These are phyloP conservation scores for Gobio occitaniae DNA, from an alignment of 2,797 vertebrate genomes.

Conservation along the genomic window DNA sequence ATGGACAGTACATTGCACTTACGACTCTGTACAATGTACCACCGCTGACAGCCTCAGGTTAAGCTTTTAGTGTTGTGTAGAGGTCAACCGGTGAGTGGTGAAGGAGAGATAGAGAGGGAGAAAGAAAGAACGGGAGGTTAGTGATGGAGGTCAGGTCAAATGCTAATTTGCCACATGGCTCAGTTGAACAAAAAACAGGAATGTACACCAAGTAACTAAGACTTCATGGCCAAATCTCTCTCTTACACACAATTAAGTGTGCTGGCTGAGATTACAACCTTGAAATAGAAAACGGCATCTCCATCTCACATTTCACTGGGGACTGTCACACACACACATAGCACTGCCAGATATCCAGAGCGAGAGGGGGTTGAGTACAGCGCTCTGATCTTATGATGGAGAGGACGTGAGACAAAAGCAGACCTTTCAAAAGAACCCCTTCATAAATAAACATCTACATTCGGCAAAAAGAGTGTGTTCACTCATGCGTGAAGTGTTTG, in stretches of 20 bases:
- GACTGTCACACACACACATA: constrained; percentile 40
- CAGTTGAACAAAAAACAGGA: constrained; percentile 35
- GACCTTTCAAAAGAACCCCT: constrained; percentile 36
- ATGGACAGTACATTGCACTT: constrained; percentile 17
- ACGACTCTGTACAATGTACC: constrained; percentile 19
- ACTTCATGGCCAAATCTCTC: constrained; percentile 20
- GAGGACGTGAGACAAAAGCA: constrained; percentile 25
- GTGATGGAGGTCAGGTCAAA: constrained; percentile 44
- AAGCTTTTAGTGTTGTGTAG: constrained; percentile 39
- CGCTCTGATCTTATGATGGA: constrained; percentile 36
- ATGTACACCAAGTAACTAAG: constrained; percentile 31
- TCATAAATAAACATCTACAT: constrained; percentile 48
- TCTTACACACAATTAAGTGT: constrained; percentile 14
- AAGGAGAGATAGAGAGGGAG: constrained; percentile 9
- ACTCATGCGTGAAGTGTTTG: constrained; percentile 27
- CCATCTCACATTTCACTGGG: constrained; percentile 57
- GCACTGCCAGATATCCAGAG: constrained; percentile 21
- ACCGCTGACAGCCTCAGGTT: constrained; percentile 17
- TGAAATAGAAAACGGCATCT: constrained; percentile 64
- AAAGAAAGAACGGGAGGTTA: neutral
- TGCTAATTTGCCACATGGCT: constrained; percentile 45
- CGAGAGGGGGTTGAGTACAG: constrained; percentile 16
- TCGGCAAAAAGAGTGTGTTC: constrained; percentile 22
- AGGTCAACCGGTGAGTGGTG: constrained; percentile 31
- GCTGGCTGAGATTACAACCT: constrained; percentile 55